Evolutionary conservation across 2,113 vertebrate genomes (phyloP).

Genomic region (Osmerus eperlanus): DNA sequence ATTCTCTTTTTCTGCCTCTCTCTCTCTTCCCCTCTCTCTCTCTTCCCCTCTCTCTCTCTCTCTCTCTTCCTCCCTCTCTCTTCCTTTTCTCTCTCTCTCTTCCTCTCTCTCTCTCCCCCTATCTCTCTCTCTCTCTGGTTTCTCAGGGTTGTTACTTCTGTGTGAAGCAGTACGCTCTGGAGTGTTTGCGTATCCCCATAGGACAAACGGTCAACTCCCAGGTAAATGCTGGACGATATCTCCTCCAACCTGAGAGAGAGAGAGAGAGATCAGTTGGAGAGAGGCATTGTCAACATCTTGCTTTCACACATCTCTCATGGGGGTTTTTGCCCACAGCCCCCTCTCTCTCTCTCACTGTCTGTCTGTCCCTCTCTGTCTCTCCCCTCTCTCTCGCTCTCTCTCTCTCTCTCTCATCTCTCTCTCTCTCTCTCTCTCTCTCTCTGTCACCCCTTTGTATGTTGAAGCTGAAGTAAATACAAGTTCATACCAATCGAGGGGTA

Average conservation of each 20-base stretch:
- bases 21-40: not conserved
- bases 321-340: not conserved
- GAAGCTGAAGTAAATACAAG: too few relatives aligned
- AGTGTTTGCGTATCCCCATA: slow-evolving; percentile 97
- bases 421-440: not conserved
- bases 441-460: too few relatives aligned
- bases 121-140: slow-evolving; percentile 19
- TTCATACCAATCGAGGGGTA: too few relatives aligned
- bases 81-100: not conserved
- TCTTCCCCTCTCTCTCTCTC: too few relatives aligned
- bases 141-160: slow-evolving; percentile 94
- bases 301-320: not conserved
- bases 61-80: too few relatives aligned
- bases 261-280: not conserved
- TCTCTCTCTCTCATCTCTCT: too few relatives aligned
- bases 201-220: slow-evolving; percentile 97
- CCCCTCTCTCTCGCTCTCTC: too few relatives aligned
- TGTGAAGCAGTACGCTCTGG: slow-evolving; percentile 96
- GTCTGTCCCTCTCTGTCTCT: too few relatives aligned
- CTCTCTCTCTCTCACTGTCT: not conserved
- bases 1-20: not conserved
- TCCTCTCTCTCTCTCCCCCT: not conserved
- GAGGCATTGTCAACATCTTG: not conserved
- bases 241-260: not conserved
- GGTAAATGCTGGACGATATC: slow-evolving; percentile 71